A percentile compares a stretch with the other conserved stretches of the same genome.
phyloP scores from a whole-genome alignment of 2,797 vertebrate species.

The Typhlichthys eigenmanni region DNA sequence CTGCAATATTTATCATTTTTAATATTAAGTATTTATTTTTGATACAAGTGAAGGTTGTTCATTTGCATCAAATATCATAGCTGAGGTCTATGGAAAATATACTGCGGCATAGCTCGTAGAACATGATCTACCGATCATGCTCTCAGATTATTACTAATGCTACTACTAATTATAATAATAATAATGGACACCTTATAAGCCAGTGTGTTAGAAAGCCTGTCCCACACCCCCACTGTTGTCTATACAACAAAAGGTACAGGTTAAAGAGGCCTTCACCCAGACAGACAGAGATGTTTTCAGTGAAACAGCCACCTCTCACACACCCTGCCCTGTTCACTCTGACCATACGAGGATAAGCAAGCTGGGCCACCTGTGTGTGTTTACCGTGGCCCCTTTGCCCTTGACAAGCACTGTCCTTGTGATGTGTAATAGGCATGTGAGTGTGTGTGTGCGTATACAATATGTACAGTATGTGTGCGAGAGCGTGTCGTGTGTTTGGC shows the following conservation, averaged over 20 bases:
- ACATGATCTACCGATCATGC: too few relatives aligned
- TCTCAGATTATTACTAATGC: too few relatives aligned
- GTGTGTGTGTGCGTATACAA: background rate
- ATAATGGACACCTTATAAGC: too few relatives aligned
- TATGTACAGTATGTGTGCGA: background rate
- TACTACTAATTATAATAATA: too few relatives aligned
- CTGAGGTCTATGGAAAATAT: too few relatives aligned
- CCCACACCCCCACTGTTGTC: constrained; percentile 12
- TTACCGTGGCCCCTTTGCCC: constrained; percentile 52
- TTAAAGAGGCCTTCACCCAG: constrained; percentile 37
- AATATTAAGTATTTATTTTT: constrained; percentile 4
- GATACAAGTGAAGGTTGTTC: background rate
- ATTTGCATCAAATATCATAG: constrained; percentile 3
- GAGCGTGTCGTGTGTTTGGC: background rate
- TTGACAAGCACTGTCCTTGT: constrained; percentile 53
- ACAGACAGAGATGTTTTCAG: constrained; percentile 25
- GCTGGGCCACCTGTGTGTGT: constrained; percentile 57
- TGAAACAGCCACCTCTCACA: constrained; percentile 42
- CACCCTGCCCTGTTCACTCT: constrained; percentile 12
- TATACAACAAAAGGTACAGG: constrained; percentile 40
- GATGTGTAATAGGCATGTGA: constrained; percentile 34
- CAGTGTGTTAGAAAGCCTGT: constrained; percentile 6
- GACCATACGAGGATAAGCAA: constrained; percentile 34
- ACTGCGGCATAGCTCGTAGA: too few relatives aligned
- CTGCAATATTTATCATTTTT: too few relatives aligned